These are phyloP conservation scores for Elachura formosa DNA, from an alignment of 2,113 vertebrate species.

Conservation along the genomic window DNA sequence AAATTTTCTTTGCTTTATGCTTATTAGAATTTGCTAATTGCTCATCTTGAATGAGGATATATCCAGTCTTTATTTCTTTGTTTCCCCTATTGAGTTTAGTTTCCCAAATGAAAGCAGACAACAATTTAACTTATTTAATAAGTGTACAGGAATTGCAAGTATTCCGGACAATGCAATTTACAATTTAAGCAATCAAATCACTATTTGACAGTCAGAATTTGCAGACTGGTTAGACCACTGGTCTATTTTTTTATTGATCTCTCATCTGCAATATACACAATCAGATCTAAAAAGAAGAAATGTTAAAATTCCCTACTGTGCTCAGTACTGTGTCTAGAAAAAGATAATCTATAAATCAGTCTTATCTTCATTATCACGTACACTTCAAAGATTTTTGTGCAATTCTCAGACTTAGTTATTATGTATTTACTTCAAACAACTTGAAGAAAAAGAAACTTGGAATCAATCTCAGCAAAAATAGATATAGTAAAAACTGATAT, in stretches of 20 bases:
- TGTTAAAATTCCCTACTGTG: rapidly evolving
- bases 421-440: background rate
- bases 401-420: background rate
- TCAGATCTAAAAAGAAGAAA: background rate
- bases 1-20: background rate
- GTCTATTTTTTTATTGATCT: background rate
- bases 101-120: background rate
- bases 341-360: background rate
- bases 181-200: background rate
- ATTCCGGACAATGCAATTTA: background rate
- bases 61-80: background rate
- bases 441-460: background rate
- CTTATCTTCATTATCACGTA: background rate
- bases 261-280: background rate
- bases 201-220: background rate
- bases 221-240: background rate
- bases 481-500: rapidly evolving
- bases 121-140: background rate
- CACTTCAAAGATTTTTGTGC: background rate
- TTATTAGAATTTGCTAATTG: background rate
- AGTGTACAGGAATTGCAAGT: background rate
- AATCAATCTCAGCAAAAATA: background rate
- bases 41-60: background rate
- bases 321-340: background rate
- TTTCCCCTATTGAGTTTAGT: background rate